phyloP scores from a whole-genome alignment of 2,888 invertebrate genomes.

The Tachina grossa region DNA sequence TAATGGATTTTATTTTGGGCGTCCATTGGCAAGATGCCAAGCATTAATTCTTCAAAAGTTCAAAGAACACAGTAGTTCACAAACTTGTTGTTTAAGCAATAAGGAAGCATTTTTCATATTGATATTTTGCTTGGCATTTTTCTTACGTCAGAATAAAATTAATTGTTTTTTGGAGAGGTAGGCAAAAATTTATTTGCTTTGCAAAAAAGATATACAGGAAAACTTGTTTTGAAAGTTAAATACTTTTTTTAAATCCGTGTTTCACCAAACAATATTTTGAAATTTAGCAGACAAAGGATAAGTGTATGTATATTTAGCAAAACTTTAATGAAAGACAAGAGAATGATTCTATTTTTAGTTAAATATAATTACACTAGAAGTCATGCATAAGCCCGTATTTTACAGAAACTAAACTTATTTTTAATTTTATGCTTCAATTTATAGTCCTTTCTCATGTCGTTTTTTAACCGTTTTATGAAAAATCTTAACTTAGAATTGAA shows the following conservation, averaged over 20 bases:
- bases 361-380: background rate
- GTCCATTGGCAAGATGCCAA: conserved; percentile 26
- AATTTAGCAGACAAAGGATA: too few relatives aligned
- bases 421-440: background rate
- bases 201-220: background rate
- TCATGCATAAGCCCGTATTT: background rate
- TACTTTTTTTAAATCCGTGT: too few relatives aligned
- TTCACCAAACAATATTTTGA: too few relatives aligned
- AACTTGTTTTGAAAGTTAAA: background rate
- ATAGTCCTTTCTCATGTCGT: conserved; percentile 19
- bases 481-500: background rate
- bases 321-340: background rate
- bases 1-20: background rate
- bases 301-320: too few relatives aligned
- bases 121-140: background rate
- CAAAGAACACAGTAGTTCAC: conserved; percentile 24
- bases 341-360: background rate
- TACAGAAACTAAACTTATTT: background rate
- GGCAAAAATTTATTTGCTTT: background rate
- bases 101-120: background rate
- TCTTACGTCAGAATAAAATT: conserved; percentile 20
- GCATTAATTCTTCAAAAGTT: conserved; percentile 25
- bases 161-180: background rate
- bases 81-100: background rate
- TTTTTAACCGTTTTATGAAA: background rate